Evolutionary conservation across 2,888 invertebrate genomes (phyloP).

Genomic region (Metellina segmentata): DNA sequence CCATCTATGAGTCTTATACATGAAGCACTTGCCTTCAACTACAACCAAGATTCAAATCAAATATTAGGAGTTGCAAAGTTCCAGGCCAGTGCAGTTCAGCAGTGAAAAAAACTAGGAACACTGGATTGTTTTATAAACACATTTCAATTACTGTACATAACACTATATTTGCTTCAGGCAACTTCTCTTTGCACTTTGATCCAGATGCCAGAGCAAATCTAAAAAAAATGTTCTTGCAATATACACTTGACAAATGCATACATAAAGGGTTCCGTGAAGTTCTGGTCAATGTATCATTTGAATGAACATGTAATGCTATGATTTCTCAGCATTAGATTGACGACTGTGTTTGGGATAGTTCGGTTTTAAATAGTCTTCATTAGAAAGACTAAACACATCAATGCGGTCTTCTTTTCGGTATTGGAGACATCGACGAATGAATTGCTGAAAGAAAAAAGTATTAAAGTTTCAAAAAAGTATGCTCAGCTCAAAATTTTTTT

Average conservation of each 20-base stretch:
- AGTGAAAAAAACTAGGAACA: conserved; percentile 75
- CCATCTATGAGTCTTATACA: conserved; percentile 62
- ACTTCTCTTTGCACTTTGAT: conserved; percentile 61
- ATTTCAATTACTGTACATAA: conserved; percentile 73
- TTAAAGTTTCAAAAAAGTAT: not conserved
- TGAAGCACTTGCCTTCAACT: conserved; percentile 67
- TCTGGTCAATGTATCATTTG: conserved; percentile 13
- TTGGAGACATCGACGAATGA: conserved; percentile 98
- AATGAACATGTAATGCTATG: conserved; percentile 69
- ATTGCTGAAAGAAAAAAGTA: conserved; percentile 87
- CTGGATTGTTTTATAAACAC: conserved; percentile 74
- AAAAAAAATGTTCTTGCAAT: conserved; percentile 61
- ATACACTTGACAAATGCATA: conserved; percentile 62
- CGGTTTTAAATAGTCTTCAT: conserved; percentile 98
- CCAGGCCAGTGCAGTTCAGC: conserved; percentile 74
- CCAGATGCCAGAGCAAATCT: conserved; percentile 67
- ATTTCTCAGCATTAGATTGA: conserved; percentile 77
- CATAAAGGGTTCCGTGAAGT: conserved; percentile 45
- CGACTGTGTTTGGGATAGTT: conserved; percentile 86
- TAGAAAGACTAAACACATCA: conserved; percentile 96
- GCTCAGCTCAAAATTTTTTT: too few relatives aligned
- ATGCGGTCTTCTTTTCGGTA: conserved; percentile 99
- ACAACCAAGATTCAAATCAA: conserved; percentile 66
- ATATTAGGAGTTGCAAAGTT: conserved; percentile 58
- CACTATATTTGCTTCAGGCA: conserved; percentile 69